phyloP scores from a whole-genome alignment of 2,113 vertebrate species.

The Trematocara zebra region DNA sequence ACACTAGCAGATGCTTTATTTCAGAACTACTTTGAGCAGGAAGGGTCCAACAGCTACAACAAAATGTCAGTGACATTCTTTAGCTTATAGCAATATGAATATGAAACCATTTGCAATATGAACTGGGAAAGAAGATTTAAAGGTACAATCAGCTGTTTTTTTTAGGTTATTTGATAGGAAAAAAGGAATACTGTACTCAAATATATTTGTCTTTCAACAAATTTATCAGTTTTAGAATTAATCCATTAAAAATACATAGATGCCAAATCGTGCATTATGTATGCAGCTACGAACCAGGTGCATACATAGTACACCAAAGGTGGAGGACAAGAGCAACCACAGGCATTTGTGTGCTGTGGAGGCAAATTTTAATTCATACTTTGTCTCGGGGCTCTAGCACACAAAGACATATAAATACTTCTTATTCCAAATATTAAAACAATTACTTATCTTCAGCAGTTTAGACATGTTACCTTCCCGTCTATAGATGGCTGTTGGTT shows the following conservation, averaged over 20 bases:
- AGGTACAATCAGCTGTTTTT: neutral
- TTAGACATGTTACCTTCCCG: neutral
- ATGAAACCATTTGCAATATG: neutral
- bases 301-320: neutral
- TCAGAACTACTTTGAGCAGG: neutral
- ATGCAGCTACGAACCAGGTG: fast-evolving
- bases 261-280: neutral
- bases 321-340: neutral
- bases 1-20: neutral
- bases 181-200: neutral
- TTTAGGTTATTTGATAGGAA: neutral
- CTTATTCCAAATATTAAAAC: neutral
- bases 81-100: neutral
- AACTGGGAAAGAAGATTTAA: neutral
- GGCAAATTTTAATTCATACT: neutral
- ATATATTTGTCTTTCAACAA: neutral
- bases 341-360: neutral
- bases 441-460: neutral
- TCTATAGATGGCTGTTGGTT: neutral
- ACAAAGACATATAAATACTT: neutral
- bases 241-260: neutral
- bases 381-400: neutral
- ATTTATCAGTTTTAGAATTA: neutral
- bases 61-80: neutral
- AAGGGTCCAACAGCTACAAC: neutral